Conservation (phyloP, 2,113 vertebrate genomes). For the Triplophysa siluroides region DNA sequence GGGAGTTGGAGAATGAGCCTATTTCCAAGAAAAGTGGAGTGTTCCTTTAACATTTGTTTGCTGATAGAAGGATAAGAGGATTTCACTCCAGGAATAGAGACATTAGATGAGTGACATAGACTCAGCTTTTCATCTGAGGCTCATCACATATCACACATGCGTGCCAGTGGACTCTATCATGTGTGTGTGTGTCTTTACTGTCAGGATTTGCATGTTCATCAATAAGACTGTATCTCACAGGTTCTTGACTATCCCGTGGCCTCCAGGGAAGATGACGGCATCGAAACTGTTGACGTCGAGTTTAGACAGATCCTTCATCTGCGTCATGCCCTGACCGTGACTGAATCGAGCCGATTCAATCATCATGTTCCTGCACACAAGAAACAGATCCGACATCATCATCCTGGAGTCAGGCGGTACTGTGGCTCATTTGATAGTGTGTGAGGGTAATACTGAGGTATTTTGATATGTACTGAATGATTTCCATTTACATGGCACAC, state of each 20-base stretch:
- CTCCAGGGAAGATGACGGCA: slow-evolving; percentile 74
- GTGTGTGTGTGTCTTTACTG: not conserved
- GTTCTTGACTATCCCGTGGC: slow-evolving; percentile 72
- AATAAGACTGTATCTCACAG: slow-evolving; percentile 63
- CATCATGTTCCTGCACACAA: slow-evolving; percentile 70
- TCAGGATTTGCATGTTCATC: not conserved
- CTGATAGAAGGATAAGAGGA: slow-evolving; percentile 18
- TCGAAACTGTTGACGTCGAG: slow-evolving; percentile 73
- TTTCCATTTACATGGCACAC: not conserved
- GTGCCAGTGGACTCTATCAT: not conserved
- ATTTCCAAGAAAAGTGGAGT: no score
- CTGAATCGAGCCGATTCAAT: slow-evolving; percentile 72
- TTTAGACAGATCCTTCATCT: slow-evolving; percentile 72
- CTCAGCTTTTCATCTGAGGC: not conserved
- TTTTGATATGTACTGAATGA: not conserved
- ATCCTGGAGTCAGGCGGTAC: no score
- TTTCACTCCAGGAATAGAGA: slow-evolving; percentile 39
- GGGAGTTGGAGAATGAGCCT: no score
- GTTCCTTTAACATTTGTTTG: slow-evolving; percentile 23
- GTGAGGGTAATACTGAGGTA: not conserved
- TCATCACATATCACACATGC: not conserved
- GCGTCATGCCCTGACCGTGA: slow-evolving; percentile 67
- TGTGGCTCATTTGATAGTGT: not conserved
- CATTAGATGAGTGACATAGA: not conserved
- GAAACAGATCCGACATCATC: not conserved